A percentile compares a stretch with the other conserved stretches of the same genome.
Evolutionary conservation across 2,797 vertebrate genomes (phyloP).

Genomic region (Brachyrhaphis roseni): DNA sequence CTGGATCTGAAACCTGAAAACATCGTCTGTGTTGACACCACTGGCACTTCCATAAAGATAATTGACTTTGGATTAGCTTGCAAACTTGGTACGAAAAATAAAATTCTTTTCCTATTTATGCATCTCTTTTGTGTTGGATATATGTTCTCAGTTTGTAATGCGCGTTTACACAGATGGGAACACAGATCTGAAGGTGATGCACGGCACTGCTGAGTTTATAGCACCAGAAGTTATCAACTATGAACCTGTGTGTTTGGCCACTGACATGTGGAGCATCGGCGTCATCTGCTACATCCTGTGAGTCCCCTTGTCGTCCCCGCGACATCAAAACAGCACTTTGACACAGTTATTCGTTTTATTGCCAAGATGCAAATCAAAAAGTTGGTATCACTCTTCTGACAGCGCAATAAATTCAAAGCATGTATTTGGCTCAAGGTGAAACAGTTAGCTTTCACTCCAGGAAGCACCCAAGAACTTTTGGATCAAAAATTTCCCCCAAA

Average conservation of each 20-base stretch:
- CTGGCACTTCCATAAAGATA: constrained; percentile 85
- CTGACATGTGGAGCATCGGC: constrained; percentile 91
- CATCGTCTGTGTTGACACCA: constrained; percentile 85
- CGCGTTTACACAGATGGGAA: constrained; percentile 69
- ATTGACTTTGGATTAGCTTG: constrained; percentile 88
- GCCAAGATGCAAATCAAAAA: neutral
- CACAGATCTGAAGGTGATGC: constrained; percentile 84
- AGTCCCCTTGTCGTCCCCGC: constrained; percentile 51
- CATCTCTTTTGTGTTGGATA: neutral
- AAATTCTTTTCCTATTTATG: neutral
- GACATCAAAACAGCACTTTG: neutral
- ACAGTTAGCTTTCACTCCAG: neutral
- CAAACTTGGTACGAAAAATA: constrained; percentile 78
- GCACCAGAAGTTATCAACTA: constrained; percentile 90
- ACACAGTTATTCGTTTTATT: neutral
- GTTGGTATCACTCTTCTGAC: neutral
- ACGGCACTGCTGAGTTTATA: constrained; percentile 91
- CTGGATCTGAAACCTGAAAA: constrained; percentile 93
- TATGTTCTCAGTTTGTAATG: neutral
- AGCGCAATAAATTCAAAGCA: neutral
- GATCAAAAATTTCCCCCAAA: neutral
- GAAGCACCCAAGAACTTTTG: neutral
- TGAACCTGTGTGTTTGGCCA: constrained; percentile 81
- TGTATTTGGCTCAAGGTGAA: neutral
- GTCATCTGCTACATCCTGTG: constrained; percentile 93